Evolutionary conservation across 2,113 vertebrate species (phyloP).

Genomic region (Nansenia antarctica): DNA sequence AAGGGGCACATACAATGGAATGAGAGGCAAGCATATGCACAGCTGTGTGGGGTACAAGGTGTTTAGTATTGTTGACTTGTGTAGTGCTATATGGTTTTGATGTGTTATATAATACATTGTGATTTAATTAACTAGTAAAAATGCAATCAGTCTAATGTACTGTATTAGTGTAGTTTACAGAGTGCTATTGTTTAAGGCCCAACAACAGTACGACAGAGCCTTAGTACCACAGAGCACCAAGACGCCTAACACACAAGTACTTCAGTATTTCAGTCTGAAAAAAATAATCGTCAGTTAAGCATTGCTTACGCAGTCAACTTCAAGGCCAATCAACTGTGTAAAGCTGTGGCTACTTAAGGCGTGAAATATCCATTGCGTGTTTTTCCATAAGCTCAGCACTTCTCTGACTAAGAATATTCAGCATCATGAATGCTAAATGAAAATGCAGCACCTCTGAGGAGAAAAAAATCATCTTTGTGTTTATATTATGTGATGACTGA

Average conservation of each 20-base stretch:
- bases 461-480: neutral
- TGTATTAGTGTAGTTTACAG: neutral
- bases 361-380: slow-evolving; percentile 28
- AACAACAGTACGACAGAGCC: slow-evolving; percentile 35
- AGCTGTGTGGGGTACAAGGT: neutral
- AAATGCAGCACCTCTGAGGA: slow-evolving; percentile 16
- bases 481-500: slow-evolving; percentile 1
- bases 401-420: slow-evolving; percentile 31
- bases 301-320: slow-evolving; percentile 32
- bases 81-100: neutral
- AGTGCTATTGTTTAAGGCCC: neutral
- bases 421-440: slow-evolving; percentile 38
- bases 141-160: neutral
- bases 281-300: slow-evolving; percentile 50
- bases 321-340: slow-evolving; percentile 44
- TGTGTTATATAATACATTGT: neutral
- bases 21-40: neutral
- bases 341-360: slow-evolving; percentile 31
- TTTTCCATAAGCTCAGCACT: slow-evolving; percentile 39
- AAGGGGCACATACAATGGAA: neutral
- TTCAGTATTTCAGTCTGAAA: slow-evolving; percentile 41
- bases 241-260: slow-evolving; percentile 19
- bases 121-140: neutral
- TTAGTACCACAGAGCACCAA: slow-evolving; percentile 37
- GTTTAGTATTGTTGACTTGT: neutral